These are phyloP conservation scores for Pandion haliaetus DNA, from an alignment of 2,113 vertebrate genomes.

Conservation along the genomic window DNA sequence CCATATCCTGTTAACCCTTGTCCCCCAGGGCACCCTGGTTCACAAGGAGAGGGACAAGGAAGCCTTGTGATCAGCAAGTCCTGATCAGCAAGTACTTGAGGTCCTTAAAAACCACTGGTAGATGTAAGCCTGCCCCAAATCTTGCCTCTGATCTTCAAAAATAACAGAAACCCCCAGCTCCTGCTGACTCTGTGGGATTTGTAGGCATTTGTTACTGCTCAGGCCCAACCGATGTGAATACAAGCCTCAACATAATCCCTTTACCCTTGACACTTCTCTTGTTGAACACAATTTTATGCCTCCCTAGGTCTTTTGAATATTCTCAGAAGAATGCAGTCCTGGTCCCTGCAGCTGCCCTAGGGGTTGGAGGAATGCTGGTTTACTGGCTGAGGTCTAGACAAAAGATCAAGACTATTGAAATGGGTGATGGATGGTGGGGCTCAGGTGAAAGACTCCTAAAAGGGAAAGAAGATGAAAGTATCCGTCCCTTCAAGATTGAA, in stretches of 20 bases:
- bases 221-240: neutral
- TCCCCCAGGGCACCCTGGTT: neutral
- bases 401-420: slow-evolving; percentile 72
- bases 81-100: neutral
- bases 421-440: slow-evolving; percentile 88
- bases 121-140: neutral
- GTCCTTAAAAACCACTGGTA: neutral
- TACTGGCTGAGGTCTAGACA: slow-evolving; percentile 66
- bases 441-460: slow-evolving; percentile 54
- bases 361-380: slow-evolving; percentile 72
- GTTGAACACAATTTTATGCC: neutral
- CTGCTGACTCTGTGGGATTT: neutral
- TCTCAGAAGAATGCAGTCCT: slow-evolving; percentile 58
- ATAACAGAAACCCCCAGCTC: neutral
- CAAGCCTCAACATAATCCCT: neutral
- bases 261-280: neutral
- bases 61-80: neutral
- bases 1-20: neutral
- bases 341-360: slow-evolving; percentile 60
- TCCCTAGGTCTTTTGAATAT: slow-evolving; percentile 43
- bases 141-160: neutral
- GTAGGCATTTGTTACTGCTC: neutral
- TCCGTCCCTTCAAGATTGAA: slow-evolving; percentile 75
- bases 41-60: neutral
- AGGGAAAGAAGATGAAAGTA: slow-evolving; percentile 67